Base-by-base conservation (phyloP, 2,797 vertebrate genomes). In the Nannoperca australis region DNA sequence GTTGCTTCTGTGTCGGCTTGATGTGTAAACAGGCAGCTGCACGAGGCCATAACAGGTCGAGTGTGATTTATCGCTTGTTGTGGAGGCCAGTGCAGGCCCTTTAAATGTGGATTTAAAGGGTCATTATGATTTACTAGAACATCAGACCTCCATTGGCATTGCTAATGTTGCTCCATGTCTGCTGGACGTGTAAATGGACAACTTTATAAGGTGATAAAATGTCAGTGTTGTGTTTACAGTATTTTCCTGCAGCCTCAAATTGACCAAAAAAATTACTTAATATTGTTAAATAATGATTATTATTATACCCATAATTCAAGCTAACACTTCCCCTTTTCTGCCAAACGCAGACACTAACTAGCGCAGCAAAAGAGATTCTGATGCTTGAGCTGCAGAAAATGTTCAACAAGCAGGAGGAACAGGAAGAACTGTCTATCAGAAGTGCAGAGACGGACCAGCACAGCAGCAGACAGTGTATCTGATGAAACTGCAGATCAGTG, bases 401-500 rank as follows among this genome's bases (percentile, higher is more conserved):
- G 55, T 50, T 49, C 8, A n/a, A 53, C 58, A 72, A 40, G 47
- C 60, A 24, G 49, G 24, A 49, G n/a, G 22, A 58, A 53, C 14
- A 2, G 1, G n/a, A 66, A 44, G 53, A 71, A 54, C 42, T 2
- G 10, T 30, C 54, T 51, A 30, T 73, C 56, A 50, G 55, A 54
- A 2, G 14, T 2, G 2, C 32, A 13, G 60, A 76, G 69, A 59
- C 34, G 62, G 36, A 67, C 44, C 60, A 55, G 70, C 65, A 24
- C 54, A 56, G 65, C 51, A n/a, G 38, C 55, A 24, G 49, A 32
- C 58, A 22, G 30, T 14, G 0, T 54, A 69, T 79, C 73, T 69
- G 84, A 85, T 72, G 4, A 65, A 74, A 68, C 53, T 38, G 61
- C 66, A 70, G 55, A 73, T 84, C 81, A 38, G 70, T 22, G 5